phyloP scores from a whole-genome alignment of 2,888 invertebrate species.

The Conomelus anceps region DNA sequence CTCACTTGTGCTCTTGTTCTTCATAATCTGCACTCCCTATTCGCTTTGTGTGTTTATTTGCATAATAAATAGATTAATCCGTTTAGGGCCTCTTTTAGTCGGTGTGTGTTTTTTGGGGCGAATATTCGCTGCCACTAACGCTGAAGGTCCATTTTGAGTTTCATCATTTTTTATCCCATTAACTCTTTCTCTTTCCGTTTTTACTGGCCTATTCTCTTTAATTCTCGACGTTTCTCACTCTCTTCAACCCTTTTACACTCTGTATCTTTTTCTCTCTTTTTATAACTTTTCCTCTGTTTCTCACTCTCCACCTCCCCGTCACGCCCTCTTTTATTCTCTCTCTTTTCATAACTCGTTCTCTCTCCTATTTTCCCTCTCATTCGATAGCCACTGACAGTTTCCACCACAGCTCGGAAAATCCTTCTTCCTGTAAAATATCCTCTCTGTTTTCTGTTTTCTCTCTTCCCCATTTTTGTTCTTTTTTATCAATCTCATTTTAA shows the following conservation, averaged over 20 bases:
- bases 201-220: background rate
- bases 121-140: background rate
- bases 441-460: no score
- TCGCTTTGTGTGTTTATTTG: background rate
- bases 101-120: background rate
- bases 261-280: background rate
- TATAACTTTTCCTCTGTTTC: background rate
- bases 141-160: background rate
- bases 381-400: no score
- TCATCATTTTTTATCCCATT: background rate
- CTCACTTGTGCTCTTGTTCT: background rate
- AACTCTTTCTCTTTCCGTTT: background rate
- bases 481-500: no score
- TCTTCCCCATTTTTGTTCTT: no score
- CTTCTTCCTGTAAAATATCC: no score
- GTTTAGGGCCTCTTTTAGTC: conserved; percentile 3
- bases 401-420: no score
- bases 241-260: background rate
- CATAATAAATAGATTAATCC: conserved; percentile 6
- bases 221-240: background rate
- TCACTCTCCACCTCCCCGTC: background rate
- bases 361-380: no score
- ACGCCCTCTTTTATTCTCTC: background rate
- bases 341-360: no score
- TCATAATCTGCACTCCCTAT: background rate